Evolutionary conservation across 1,140 invertebrate genomes (phyloP), one percentile per base, ranked within the genome.

Genomic region (Pygmarrhopalites habei): DNA sequence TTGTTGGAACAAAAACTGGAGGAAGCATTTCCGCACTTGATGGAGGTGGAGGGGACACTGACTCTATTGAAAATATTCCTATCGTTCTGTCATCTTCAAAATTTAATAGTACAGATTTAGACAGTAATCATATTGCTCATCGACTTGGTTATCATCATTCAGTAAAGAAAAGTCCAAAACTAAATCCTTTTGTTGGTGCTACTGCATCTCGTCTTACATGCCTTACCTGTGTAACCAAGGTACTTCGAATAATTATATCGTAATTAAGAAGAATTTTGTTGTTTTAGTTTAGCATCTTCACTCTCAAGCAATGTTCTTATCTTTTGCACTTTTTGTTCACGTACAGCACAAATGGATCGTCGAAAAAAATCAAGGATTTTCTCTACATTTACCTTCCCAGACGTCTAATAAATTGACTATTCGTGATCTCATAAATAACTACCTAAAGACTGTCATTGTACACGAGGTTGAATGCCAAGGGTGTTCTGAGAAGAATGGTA

Each of bases 361-460:
- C 2, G 60, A 62, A 32, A 55, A 28, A 41, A 58, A 61, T 49
- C 39, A 35, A 52, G 32, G 30, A 51, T 17, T 66, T 39, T 62
- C 32, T 35, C 19, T 56, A 41, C 52, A 52, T 43, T 51, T 60
- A 30, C 28, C 58, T 49, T 47, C 78, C 67, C 32, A 35, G 15
- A 74, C 76, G 69, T 69, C 23, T 32, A 29, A 79, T 66, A 74
- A 80, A 66, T 72, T 85, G 69, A 82, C 81, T 62, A 57, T 91
- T 66, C 76, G 85, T 72, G 79, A 85, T 70, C 72, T 95, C 32
- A 77, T 95, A 17, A 83, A 85, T 19, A 84, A 89, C 58, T 92
- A 92, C 73, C 86, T 93, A 2, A 85, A 84, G 1, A 86, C 87
- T 17, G 91, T 94, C 76, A 79, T 89, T 62, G 84, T 96, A 49